phyloP scores from a whole-genome alignment of 1,140 invertebrate species.

The Cepaea nemoralis region DNA sequence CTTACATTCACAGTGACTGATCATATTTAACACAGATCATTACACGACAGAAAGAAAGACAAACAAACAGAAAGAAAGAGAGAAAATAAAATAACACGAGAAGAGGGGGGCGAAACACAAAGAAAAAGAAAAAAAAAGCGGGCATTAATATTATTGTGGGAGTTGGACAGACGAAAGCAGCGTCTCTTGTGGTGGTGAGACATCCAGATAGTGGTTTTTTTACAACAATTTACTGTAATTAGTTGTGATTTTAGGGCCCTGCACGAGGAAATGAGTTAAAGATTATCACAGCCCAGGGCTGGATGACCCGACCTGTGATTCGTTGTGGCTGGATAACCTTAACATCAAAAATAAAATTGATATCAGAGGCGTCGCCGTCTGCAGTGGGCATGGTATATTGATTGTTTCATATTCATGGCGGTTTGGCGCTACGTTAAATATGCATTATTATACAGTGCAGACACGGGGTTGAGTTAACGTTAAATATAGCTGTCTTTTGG shows the following conservation, averaged over 20 bases:
- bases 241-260: slow-evolving; percentile 15
- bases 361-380: background rate
- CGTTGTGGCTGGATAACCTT: slow-evolving; percentile 1
- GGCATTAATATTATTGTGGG: background rate
- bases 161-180: background rate
- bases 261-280: slow-evolving; percentile 12
- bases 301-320: background rate
- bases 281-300: background rate
- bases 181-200: background rate
- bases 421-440: too few relatives aligned
- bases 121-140: background rate
- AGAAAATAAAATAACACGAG: background rate
- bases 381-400: too few relatives aligned
- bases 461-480: too few relatives aligned
- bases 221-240: slow-evolving; percentile 14
- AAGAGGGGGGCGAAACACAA: background rate
- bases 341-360: background rate
- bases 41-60: too few relatives aligned
- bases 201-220: slow-evolving; percentile 3
- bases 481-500: too few relatives aligned
- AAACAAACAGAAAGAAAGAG: too few relatives aligned
- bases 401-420: too few relatives aligned
- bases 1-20: too few relatives aligned
- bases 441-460: too few relatives aligned
- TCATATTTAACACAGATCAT: too few relatives aligned